Conservation (phyloP, 2,797 vertebrate genomes). For the Channa striata region DNA sequence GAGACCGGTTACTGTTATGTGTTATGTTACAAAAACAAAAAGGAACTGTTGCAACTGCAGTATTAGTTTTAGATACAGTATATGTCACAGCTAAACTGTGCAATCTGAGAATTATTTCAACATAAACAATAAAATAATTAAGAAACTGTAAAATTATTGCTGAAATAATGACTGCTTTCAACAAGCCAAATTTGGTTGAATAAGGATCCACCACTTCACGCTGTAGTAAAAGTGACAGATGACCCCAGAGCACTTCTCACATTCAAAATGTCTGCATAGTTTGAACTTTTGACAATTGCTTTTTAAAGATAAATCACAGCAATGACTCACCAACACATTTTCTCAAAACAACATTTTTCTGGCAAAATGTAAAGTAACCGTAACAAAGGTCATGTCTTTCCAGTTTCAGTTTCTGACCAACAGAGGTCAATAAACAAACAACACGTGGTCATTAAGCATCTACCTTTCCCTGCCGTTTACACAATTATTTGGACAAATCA, state of each 20-base stretch:
- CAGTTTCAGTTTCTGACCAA: slow-evolving; percentile 14
- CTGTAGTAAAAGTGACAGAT: slow-evolving; percentile 45
- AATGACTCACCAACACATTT: slow-evolving; percentile 43
- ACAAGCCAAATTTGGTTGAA: slow-evolving; percentile 77
- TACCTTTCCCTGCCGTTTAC: slow-evolving; percentile 53
- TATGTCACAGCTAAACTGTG: slow-evolving; percentile 61
- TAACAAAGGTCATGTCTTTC: slow-evolving; percentile 15
- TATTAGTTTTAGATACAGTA: slow-evolving; percentile 55
- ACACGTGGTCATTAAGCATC: slow-evolving; percentile 13
- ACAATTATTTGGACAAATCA: slow-evolving; percentile 27
- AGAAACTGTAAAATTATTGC: slow-evolving; percentile 61
- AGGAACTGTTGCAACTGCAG: slow-evolving; percentile 49
- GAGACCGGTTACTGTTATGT: slow-evolving; percentile 45
- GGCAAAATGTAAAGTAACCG: slow-evolving; percentile 24
- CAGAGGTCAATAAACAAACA: slow-evolving; percentile 13
- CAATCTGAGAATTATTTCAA: slow-evolving; percentile 63
- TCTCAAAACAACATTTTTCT: slow-evolving; percentile 31
- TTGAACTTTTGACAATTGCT: slow-evolving; percentile 70
- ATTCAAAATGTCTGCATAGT: slow-evolving; percentile 86
- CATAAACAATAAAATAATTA: slow-evolving; percentile 42
- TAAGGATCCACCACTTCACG: slow-evolving; percentile 46
- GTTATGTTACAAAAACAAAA: slow-evolving; percentile 9
- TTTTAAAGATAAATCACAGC: slow-evolving; percentile 59
- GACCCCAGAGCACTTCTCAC: slow-evolving; percentile 71
- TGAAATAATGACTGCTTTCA: slow-evolving; percentile 58